Evolutionary conservation across 2,113 vertebrate species (phyloP).

Genomic region (Jaculus jaculus): DNA sequence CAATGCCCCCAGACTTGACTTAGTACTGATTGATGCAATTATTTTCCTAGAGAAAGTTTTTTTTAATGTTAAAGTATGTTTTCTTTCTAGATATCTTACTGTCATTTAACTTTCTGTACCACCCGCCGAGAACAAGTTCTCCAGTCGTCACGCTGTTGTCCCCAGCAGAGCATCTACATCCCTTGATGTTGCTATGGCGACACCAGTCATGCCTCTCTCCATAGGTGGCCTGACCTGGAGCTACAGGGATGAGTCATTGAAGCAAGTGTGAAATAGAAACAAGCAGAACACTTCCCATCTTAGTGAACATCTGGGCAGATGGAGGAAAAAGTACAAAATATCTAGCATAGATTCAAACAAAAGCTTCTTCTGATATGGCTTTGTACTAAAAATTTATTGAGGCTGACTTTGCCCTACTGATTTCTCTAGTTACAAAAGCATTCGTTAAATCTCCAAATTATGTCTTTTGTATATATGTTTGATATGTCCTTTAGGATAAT

Average conservation of each 20-base stretch:
- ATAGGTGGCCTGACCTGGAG: constrained; percentile 29
- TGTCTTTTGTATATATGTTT: background rate
- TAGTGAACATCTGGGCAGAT: background rate
- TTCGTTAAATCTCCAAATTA: background rate
- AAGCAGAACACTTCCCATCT: background rate
- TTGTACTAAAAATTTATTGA: background rate
- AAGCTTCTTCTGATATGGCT: background rate
- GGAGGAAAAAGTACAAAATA: background rate
- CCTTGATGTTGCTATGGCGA: constrained; percentile 53
- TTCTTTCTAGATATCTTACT: background rate
- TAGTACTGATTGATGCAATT: background rate
- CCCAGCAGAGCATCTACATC: background rate
- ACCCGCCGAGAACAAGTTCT: background rate
- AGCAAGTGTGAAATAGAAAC: background rate
- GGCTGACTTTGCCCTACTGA: background rate
- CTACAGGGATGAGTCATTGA: background rate
- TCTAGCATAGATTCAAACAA: background rate
- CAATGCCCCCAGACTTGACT: background rate
- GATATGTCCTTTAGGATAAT: background rate
- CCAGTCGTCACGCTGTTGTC: background rate
- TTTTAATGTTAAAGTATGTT: background rate
- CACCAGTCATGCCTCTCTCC: background rate
- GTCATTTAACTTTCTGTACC: background rate
- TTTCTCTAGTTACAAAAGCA: background rate
- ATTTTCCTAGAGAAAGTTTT: background rate